Percentiles rank a stretch among this genome's conserved stretches.
phyloP scores from a whole-genome alignment of 1,140 invertebrate species.

The Drosophila erecta region DNA sequence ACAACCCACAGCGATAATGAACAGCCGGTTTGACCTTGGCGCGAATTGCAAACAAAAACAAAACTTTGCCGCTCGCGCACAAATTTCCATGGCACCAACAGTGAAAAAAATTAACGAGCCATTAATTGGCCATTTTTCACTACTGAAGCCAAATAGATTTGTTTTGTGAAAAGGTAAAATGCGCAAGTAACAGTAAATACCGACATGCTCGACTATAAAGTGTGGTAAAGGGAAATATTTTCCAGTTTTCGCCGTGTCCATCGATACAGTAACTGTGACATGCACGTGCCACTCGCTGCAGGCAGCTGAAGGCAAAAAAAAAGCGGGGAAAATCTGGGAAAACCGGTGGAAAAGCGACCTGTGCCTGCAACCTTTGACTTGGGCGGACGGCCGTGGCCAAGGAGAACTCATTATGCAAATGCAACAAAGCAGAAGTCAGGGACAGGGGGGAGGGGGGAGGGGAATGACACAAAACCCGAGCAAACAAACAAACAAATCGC shows the following conservation, averaged over 20 bases:
- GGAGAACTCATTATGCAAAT: constrained; percentile 50
- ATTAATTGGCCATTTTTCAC: not conserved
- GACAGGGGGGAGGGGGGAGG: not conserved
- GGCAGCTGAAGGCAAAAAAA: constrained; percentile 8
- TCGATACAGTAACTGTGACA: constrained; percentile 22
- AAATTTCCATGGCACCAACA: constrained; percentile 45
- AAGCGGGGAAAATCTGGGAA: not conserved
- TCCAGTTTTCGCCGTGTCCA: constrained; percentile 3
- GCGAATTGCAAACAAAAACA: constrained; percentile 50
- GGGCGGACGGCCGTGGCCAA: constrained; percentile 34
- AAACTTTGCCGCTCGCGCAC: constrained; percentile 42
- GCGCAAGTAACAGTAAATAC: not conserved
- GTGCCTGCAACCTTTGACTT: constrained; percentile 47
- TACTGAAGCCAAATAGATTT: not conserved
- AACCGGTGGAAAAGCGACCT: constrained; percentile 1
- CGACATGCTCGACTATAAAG: not conserved
- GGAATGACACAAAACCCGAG: constrained; percentile 5
- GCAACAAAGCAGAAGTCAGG: constrained; percentile 29
- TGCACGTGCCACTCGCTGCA: constrained; percentile 54
- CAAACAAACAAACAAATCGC: constrained; percentile 38
- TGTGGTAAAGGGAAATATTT: not conserved
- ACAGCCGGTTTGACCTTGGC: constrained; percentile 59
- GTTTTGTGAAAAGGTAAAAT: too few species aligned
- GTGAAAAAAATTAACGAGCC: constrained; percentile 12
- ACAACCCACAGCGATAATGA: constrained; percentile 65